Evolutionary conservation across 2,888 invertebrate genomes (phyloP).

Genomic region (Harpalus rufipes): DNA sequence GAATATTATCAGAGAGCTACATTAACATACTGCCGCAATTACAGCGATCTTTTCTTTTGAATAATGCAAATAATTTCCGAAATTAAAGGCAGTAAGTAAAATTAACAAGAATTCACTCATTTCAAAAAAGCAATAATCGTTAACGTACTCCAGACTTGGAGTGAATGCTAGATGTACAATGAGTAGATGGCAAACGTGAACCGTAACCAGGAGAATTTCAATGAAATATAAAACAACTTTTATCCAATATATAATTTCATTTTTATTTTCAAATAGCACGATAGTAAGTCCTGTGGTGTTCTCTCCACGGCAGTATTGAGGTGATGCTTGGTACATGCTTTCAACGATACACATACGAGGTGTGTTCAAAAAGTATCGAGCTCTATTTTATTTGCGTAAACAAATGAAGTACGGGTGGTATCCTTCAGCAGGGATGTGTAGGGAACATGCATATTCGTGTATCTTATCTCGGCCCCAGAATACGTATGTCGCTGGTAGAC

Average conservation of each 20-base stretch:
- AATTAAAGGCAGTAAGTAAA: constrained; percentile 62
- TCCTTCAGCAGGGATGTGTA: too few species aligned
- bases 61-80: constrained; percentile 66
- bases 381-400: too few species aligned
- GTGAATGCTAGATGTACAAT: constrained; percentile 22
- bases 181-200: neutral
- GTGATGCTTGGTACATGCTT: too few species aligned
- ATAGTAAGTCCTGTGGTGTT: too few species aligned
- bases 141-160: constrained; percentile 31
- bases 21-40: constrained; percentile 66
- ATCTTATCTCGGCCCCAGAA: too few species aligned
- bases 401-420: too few species aligned
- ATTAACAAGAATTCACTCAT: constrained; percentile 63
- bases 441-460: too few species aligned
- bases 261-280: neutral
- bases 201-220: constrained; percentile 18
- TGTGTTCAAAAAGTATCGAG: too few species aligned
- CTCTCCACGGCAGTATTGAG: too few species aligned
- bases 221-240: neutral
- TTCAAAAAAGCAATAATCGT: constrained; percentile 65
- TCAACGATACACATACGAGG: too few species aligned
- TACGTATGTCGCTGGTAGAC: too few species aligned
- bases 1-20: constrained; percentile 55
- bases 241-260: neutral
- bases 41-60: constrained; percentile 65